phyloP scores from a whole-genome alignment of 2,113 vertebrate genomes.

The Butastur rufipennis region DNA sequence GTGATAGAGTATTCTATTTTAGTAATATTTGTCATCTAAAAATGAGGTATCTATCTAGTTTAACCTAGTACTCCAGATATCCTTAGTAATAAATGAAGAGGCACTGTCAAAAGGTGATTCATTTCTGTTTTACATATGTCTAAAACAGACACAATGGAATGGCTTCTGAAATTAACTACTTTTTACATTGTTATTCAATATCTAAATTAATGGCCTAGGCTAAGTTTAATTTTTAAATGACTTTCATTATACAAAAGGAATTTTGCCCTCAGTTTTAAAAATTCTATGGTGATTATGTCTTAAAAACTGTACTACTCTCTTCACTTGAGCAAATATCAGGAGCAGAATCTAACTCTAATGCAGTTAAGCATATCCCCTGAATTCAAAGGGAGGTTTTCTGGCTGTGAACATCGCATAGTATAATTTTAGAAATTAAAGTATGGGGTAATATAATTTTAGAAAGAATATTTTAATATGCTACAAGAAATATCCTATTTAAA shows the following conservation, averaged over 20 bases:
- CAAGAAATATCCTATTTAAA: neutral
- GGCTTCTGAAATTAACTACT: neutral
- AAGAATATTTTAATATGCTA: neutral
- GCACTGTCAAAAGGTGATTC: neutral
- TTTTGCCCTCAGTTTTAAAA: neutral
- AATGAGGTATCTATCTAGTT: neutral
- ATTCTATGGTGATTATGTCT: neutral
- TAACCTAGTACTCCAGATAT: neutral
- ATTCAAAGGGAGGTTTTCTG: neutral
- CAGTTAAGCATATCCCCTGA: neutral
- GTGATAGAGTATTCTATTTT: neutral
- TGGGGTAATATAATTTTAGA: neutral
- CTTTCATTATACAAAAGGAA: rapidly evolving
- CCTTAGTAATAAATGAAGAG: neutral
- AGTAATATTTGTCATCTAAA: neutral
- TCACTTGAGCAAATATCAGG: neutral
- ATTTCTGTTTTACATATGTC: neutral
- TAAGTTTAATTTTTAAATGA: neutral
- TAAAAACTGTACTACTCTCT: neutral
- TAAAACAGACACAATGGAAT: neutral
- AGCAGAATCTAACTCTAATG: neutral
- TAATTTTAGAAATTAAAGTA: neutral
- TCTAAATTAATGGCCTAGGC: neutral
- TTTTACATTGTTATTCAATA: neutral
- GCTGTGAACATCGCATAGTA: neutral